Percentiles rank a stretch among this genome's conserved stretches.
Evolutionary conservation across 2,888 invertebrate genomes (phyloP).

Genomic region (Acleris emargana): DNA sequence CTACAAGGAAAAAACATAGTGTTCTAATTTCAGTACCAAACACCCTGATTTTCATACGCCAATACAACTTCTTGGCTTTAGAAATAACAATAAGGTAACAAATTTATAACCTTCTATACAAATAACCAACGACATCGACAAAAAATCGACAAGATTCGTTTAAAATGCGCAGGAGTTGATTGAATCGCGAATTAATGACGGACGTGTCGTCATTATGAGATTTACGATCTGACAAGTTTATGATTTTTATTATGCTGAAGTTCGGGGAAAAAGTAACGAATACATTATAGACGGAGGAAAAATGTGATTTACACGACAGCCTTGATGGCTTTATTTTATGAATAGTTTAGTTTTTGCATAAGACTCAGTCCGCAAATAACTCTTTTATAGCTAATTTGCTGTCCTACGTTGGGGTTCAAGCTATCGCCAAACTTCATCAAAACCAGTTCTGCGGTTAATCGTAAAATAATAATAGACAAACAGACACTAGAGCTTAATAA

Average conservation of each 20-base stretch:
- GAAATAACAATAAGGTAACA: too few species aligned
- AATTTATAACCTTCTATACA: too few species aligned
- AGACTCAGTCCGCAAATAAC: too few species aligned
- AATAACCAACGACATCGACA: conserved; percentile 16
- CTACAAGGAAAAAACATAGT: too few species aligned
- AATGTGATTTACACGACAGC: background rate
- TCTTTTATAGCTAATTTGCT: too few species aligned
- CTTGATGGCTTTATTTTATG: background rate
- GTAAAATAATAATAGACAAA: background rate
- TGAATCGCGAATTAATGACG: conserved; percentile 40
- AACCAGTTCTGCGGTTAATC: background rate
- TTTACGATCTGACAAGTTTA: conserved; percentile 41
- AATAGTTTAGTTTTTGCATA: background rate
- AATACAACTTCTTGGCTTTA: too few species aligned
- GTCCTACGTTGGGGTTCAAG: too few species aligned
- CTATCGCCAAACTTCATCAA: too few species aligned
- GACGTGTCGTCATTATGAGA: conserved; percentile 9
- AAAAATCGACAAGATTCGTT: conserved; percentile 32
- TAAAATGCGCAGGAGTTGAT: conserved; percentile 43
- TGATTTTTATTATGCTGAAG: background rate
- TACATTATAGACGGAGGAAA: background rate
- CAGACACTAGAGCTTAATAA: too few species aligned
- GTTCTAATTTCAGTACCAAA: too few species aligned
- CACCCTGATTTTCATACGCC: too few species aligned
- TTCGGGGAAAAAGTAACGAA: conserved; percentile 1